Percentiles rank a stretch among this genome's conserved stretches.
Evolutionary conservation across 2,113 vertebrate species (phyloP).

Genomic region (Melierax canorus): DNA sequence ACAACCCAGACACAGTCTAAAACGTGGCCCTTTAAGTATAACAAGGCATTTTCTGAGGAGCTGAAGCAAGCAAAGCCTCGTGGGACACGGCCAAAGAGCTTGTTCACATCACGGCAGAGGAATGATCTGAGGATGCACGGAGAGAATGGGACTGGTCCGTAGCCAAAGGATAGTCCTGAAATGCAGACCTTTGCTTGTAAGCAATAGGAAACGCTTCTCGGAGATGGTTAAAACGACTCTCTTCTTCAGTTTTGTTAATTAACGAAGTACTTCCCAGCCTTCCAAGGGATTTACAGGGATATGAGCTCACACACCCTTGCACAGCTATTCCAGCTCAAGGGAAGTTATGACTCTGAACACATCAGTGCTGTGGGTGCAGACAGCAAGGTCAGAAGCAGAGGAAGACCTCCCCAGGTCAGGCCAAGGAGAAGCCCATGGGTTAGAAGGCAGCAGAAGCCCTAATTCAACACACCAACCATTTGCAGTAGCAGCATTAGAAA

Average conservation of each 20-base stretch:
- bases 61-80: neutral
- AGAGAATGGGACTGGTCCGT: fast-evolving
- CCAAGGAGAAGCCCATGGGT: neutral
- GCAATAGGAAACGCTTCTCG: neutral
- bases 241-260: neutral
- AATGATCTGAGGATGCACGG: fast-evolving
- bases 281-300: neutral
- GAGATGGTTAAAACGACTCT: neutral
- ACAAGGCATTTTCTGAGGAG: neutral
- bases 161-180: neutral
- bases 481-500: neutral
- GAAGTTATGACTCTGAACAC: neutral
- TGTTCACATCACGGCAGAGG: fast-evolving
- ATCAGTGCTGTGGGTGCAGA: neutral
- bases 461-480: neutral
- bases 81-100: fast-evolving
- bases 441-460: slow-evolving; percentile 14
- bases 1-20: fast-evolving
- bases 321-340: neutral
- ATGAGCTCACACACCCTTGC: neutral
- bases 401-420: neutral
- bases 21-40: fast-evolving
- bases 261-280: neutral
- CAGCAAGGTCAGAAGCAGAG: neutral
- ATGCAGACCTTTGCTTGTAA: neutral